Base-by-base conservation (phyloP, 2,888 invertebrate species). In the Limnephilus marmoratus region DNA sequence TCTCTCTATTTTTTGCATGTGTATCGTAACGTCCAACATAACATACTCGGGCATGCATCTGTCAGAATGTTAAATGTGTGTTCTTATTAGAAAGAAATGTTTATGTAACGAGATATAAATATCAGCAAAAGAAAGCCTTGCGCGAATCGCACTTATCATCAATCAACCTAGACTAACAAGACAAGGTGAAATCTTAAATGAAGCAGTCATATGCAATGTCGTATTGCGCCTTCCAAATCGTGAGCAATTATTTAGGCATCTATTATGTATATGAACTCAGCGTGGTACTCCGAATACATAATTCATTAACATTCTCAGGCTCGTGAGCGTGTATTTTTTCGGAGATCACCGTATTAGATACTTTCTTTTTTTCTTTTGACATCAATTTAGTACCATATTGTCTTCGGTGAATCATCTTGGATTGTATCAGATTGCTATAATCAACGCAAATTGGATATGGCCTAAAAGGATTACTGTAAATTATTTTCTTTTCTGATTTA, bases 131-230 rank as follows among this genome's bases (percentile, higher is more conserved):
- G 68, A 68, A 87, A 87, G 68, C 29, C 34, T 68, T 31, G n/a
- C 37, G 53, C 87, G n/a, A 29, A 68, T 87, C 31, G 68, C 87
- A 87, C 87, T 87, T 87, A 68, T 68, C 90, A 93, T 92, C 91
- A 94, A 94, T 94, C 93, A 94, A 94, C 94, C 93, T 93, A 94
- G 91, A 93, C 93, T 92, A 92, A 90, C 92, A 93, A 92, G 29
- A 81, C 81, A 37, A 90, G 24, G 90, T 81, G 90, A 90, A 90
- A 90, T 90, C 81, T 90, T 12, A 81, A 81, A 37, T 90, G 37
- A 90, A 53, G 34, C 68, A 68, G 87, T 29, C 87, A 31, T 53
- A 68, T 68, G 87, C 68, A 68, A 31, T 31, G 53, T 53, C n/a
- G 68, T 68, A 37, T 68, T 68, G 87, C 87, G 87, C 34, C 87